Conservation (phyloP, 2,113 vertebrate species). For the Dicerorhinus sumatrensis region DNA sequence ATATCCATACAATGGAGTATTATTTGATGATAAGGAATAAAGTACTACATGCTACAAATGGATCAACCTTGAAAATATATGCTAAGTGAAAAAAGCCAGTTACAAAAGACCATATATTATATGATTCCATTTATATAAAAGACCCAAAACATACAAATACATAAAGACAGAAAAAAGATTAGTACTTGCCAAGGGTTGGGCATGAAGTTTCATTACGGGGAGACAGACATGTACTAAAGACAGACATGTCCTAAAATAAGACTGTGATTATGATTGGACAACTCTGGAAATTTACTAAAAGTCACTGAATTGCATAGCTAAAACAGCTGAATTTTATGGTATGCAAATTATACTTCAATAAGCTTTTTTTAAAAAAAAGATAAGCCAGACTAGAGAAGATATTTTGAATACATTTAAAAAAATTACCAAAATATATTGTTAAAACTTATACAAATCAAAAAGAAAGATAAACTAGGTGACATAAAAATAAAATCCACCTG, state of each 20-base stretch:
- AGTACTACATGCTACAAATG: background rate
- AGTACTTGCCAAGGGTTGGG: background rate
- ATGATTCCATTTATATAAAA: conserved; percentile 22
- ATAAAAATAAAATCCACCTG: background rate
- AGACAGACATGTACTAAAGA: background rate
- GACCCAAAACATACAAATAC: conserved; percentile 43
- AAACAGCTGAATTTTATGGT: background rate
- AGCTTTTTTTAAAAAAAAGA: conserved; percentile 15
- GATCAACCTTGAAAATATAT: conserved; percentile 27
- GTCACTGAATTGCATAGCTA: conserved; percentile 1
- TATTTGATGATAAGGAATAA: background rate
- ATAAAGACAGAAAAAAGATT: background rate
- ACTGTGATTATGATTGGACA: background rate
- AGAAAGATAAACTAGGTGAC: background rate
- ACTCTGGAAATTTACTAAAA: conserved; percentile 42
- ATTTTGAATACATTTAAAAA: background rate
- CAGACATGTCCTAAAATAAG: background rate
- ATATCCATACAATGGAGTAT: background rate
- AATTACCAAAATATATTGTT: background rate
- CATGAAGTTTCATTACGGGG: background rate
- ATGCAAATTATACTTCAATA: background rate
- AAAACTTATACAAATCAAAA: conserved; percentile 2
- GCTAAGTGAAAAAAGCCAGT: conserved; percentile 29
- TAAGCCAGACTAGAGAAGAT: background rate
- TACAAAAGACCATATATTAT: background rate